These are phyloP conservation scores for Nemoura dubitans DNA, from an alignment of 2,888 invertebrate genomes.

Conservation along the genomic window DNA sequence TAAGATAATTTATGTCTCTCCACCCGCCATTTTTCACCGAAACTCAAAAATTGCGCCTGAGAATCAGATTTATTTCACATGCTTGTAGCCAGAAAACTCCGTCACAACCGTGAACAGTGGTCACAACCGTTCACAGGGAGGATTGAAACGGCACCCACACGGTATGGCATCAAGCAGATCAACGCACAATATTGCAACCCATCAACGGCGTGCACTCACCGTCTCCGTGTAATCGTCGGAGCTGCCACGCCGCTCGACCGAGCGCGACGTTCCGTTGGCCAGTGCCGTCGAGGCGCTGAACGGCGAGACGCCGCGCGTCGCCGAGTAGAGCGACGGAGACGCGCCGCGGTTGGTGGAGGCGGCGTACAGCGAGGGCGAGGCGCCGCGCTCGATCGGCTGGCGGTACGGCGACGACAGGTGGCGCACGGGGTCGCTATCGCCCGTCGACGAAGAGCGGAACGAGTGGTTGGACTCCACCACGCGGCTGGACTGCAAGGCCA, in stretches of 20 bases:
- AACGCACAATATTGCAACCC: too few species aligned
- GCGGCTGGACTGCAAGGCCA: conserved; percentile 37
- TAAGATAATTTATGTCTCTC: too few species aligned
- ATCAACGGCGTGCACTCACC: background rate
- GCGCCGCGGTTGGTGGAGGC: conserved; percentile 38
- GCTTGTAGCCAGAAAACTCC: too few species aligned
- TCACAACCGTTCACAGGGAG: too few species aligned
- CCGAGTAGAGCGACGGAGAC: conserved; percentile 43
- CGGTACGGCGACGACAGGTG: conserved; percentile 46
- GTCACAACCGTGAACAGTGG: too few species aligned
- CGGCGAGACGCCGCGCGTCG: conserved; percentile 43
- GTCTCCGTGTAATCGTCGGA: conserved; percentile 78
- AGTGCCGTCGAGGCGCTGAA: conserved; percentile 36
- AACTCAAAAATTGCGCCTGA: too few species aligned
- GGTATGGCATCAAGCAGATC: too few species aligned
- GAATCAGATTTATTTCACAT: too few species aligned
- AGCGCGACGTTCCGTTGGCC: conserved; percentile 36
- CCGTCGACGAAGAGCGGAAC: conserved; percentile 52
- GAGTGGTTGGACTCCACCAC: conserved; percentile 54
- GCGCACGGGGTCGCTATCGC: conserved; percentile 44
- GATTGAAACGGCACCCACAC: too few species aligned
- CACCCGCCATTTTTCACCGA: too few species aligned
- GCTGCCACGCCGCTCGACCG: conserved; percentile 56
- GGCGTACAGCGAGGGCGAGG: conserved; percentile 43
- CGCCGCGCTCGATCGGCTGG: conserved; percentile 42